Evolutionary conservation across 2,113 vertebrate genomes (phyloP), one percentile per base, ranked within the genome.

Genomic region (Toxotes jaculatrix): DNA sequence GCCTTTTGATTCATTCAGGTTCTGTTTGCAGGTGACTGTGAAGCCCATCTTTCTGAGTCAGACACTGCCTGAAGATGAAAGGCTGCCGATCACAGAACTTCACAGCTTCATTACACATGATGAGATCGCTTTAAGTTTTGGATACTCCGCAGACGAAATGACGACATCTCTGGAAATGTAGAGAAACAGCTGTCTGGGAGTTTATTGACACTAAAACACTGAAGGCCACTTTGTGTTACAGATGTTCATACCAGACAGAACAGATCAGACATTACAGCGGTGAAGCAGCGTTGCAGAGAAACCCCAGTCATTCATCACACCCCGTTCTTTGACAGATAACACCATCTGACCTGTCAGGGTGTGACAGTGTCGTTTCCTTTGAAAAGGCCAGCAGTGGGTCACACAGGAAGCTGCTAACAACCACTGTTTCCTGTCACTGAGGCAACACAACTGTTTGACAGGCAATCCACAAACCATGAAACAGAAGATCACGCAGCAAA

Each of bases 401-500:
- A 69, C 27, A 67, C 45, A 74, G 87, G 84, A 90, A 89, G 86
- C 57, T 65, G 12, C 55, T 53, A 53, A 84, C 60, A 60, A 49
- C 73, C 55, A 80, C 31, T 4, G 55, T 61, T 90, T 91, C 84
- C 85, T 88, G 84, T 83, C 23, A 31, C 53, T 23, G 51, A 77
- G 71, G 45, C 68, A 56, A 60, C 56, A 19, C 57, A 79, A 66
- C 62, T 71, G 86, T 78, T 67, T 76, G 13, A 63, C 7, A 19
- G 43, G 21, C 11, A 5, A 17, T 43, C 63, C n/a, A 42, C 1
- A 7, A 59, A 55, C 70, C 72, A 27, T 11, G 17, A 77, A 57
- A 70, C 32, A 53, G 23, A 13, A 66, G 7, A 32, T 47, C 32
- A 49, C 68, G 55, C 16, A 67, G 62, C 7, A 23, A 45, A 53